Evolutionary conservation across 2,113 vertebrate genomes (phyloP).

Genomic region (Oncorhynchus masou): DNA sequence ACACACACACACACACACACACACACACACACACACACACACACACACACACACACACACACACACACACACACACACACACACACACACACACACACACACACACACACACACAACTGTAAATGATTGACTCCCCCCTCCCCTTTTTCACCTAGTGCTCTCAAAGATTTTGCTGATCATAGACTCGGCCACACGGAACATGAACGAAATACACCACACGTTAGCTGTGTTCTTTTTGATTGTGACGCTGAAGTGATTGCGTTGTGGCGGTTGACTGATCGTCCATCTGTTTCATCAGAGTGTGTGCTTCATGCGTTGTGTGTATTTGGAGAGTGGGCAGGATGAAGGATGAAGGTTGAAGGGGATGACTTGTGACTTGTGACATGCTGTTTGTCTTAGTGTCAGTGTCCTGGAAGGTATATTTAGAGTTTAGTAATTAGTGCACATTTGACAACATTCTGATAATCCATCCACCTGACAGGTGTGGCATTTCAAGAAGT

Average conservation of each 20-base stretch:
- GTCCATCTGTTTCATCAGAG: neutral
- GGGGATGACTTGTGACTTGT: too few relatives aligned
- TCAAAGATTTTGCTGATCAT: neutral
- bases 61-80: constrained; percentile 64
- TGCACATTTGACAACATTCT: too few relatives aligned
- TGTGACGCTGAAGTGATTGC: neutral
- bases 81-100: neutral
- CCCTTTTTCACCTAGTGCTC: neutral
- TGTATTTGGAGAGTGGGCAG: neutral
- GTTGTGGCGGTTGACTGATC: neutral
- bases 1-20: neutral
- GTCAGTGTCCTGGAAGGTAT: too few relatives aligned
- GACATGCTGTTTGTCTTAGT: too few relatives aligned
- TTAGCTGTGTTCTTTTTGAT: neutral
- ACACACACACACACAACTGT: neutral
- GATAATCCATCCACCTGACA: too few relatives aligned
- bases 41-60: neutral
- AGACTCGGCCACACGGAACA: neutral
- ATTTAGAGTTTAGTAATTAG: too few relatives aligned
- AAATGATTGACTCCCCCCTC: constrained; percentile 4
- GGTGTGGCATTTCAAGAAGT: too few relatives aligned
- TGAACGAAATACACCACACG: neutral
- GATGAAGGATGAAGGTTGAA: too few relatives aligned
- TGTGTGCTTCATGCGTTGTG: neutral
- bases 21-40: constrained; percentile 63